These are phyloP conservation scores for Sinosuthora webbiana DNA, from an alignment of 2,113 vertebrate genomes.

Conservation along the genomic window DNA sequence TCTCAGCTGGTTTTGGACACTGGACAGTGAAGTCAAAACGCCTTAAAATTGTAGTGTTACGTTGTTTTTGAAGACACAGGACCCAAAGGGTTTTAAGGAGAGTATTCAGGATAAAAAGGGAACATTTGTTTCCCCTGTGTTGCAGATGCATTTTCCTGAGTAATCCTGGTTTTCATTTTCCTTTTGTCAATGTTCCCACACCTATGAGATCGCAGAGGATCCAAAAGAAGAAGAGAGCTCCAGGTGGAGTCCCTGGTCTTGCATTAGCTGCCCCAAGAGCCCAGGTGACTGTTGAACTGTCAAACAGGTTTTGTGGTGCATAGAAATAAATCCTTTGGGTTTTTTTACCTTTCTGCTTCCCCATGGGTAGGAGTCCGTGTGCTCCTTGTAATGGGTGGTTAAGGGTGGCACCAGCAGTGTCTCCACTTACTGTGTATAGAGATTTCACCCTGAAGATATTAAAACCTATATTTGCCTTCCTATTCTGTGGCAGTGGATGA, in stretches of 20 bases:
- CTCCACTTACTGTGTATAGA: neutral
- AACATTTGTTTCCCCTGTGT: neutral
- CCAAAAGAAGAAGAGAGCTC: neutral
- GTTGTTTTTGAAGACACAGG: neutral
- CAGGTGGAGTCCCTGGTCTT: neutral
- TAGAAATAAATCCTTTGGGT: neutral
- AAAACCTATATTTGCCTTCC: neutral
- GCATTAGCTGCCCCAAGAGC: neutral
- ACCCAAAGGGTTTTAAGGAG: neutral
- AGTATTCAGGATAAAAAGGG: neutral
- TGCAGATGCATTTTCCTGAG: neutral
- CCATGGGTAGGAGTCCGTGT: neutral
- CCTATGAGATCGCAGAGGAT: neutral
- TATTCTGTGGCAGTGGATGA: neutral
- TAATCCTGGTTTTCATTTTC: neutral
- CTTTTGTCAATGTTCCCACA: neutral
- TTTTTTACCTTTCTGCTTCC: neutral
- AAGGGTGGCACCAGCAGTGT: accelerated
- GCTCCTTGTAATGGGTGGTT: neutral
- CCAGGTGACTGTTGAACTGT: neutral
- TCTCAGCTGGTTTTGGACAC: neutral
- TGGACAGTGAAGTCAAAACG: neutral
- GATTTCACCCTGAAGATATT: neutral
- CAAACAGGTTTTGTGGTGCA: neutral
- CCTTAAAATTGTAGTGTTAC: neutral